Base-by-base conservation (phyloP, 2,113 vertebrate genomes). In the Bothrops jararaca region DNA sequence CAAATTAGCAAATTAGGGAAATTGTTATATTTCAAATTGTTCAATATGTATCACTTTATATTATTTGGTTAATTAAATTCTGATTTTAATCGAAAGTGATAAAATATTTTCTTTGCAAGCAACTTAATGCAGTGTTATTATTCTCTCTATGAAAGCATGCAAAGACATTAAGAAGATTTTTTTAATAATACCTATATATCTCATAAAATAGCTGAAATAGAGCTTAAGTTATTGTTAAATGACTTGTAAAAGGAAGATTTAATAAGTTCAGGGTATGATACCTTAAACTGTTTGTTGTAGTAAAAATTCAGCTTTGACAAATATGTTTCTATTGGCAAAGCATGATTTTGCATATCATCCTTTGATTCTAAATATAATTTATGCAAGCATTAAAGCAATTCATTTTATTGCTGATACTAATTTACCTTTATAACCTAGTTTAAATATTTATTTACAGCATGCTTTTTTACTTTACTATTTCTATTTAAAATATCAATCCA, bases 111-210 rank as follows among this genome's bases (percentile, higher is more conserved):
- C 69, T 89, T 95, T n/a, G 90, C 0, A 9, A 92, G 91, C 91
- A 94, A 95, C 88, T 69, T 56, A 15, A 60, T 0, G 0, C 87
- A 92, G 90, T 91, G 93, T 95, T 94, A 57, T 96, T 92, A 91
- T 95, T 92, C 93, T 92, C 69, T 56, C 88, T 26, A 29, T 95
- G 87, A 90, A 93, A 94, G 93, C 88, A 92, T 85, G 57, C 58
- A 96, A 95, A 96, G 80, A 91, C 88, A 34, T 52, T 95, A 95
- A 96, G 94, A 93, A 97, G 93, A 97, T 96, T 96, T 95, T 92
- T 58, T 90, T 8, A 7, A 57, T 89, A 96, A 89, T 90, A 96
- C 96, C 90, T 96, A 45, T 90, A 95, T 93, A 92, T 96, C 9
- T 91, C 93, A 94, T 90, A 95, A 96, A 95, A 89, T 69, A 86